Evolutionary conservation across 2,888 invertebrate genomes (phyloP), one percentile per base, ranked within the genome.

Genomic region (Trachelus stipa): DNA sequence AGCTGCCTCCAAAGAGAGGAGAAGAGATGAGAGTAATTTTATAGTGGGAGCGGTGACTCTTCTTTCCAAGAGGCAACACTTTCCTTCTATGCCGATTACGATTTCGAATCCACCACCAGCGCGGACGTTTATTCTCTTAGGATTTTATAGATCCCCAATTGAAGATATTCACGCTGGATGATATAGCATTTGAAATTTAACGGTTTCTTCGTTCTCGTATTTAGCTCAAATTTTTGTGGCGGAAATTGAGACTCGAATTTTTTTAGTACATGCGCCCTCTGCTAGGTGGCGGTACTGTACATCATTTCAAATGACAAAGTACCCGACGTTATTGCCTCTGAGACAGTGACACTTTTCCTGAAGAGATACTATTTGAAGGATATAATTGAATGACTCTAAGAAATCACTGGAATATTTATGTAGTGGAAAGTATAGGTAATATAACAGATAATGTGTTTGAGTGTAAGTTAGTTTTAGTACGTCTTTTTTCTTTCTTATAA

Each of bases 1-100:
- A 23, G 56, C 9, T 56, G 56, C 56, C 9, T 23, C 56, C 56
- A 75, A 30, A 75, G 37, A 37, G 68, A 75, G 30, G 12, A 37
- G 15, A 37, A 33, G 75, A 35, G 75, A 75, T 12, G 33, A 33
- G 33, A 33, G 71, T 31, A 71, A 71, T 33, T 31, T 33, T 12
- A 31, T 71, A 33, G 71, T 33, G 71, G 71, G 71, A 71, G 33
- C 31, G 3, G 31, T 12, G 71, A 33, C 23, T 76, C 73, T 79
- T 76, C 75, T 76, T 74, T 37, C 77, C 15, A 69, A 40, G 34
- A 68, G 56, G 71, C 73, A 80, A 80, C 78, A 83, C 81, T 83
- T 82, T 85, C 81, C 40, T 82, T 84, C 75, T 74, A 76, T 78
- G 69, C 75, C 74, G 77, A 78, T 80, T 81, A 76, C 23, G 75